Evolutionary conservation across 2,797 vertebrate genomes (phyloP), one percentile per base, ranked within the genome.

Genomic region (Lithobates pipiens): DNA sequence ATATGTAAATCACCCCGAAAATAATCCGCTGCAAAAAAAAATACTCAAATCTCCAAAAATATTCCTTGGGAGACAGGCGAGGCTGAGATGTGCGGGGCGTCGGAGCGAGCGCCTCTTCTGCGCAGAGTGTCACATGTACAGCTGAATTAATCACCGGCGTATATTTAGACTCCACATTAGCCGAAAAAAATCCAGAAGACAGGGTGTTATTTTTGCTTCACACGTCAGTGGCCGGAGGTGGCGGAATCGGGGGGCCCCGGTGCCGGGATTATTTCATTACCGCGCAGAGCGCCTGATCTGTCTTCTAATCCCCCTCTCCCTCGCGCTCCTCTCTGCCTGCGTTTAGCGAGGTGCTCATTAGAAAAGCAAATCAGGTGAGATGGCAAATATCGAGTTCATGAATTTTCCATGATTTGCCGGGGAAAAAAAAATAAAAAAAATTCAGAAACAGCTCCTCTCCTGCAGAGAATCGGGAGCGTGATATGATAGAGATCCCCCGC

Each of bases 291-390:
- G 50, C 50, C 50, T 10, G 23, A 65, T 65, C 61, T 65, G 10
- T 65, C 25, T 25, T 65, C 61, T 65, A 65, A 65, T 65, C 23
- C 61, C 21, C 3, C 61, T 25, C 61, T 10, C 10, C 23, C n/a
- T 10, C 23, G 7, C 10, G 10, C 61, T 65, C 23, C 61, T 25
- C 61, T 65, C 57, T 21, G 57, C 21, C 57, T 63, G 57, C 27
- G 1, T 10, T 2, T 6, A 25, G 21, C 71, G 90, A 93, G 89
- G 18, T 5, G 42, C 84, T 81, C 78, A 69, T 81, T 82, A 82
- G 34, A 63, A 65, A 82, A 82, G 46, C 84, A 81, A 76, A 85
- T 85, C 78, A 76, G 84, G 70, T 71, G 63, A 85, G 78, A 46
- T 54, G n/a, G 74, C 39, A 77, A 77, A 75, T 63, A 25, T 36